Conservation (phyloP, 2,888 invertebrate genomes). For the Meloe dianella region DNA sequence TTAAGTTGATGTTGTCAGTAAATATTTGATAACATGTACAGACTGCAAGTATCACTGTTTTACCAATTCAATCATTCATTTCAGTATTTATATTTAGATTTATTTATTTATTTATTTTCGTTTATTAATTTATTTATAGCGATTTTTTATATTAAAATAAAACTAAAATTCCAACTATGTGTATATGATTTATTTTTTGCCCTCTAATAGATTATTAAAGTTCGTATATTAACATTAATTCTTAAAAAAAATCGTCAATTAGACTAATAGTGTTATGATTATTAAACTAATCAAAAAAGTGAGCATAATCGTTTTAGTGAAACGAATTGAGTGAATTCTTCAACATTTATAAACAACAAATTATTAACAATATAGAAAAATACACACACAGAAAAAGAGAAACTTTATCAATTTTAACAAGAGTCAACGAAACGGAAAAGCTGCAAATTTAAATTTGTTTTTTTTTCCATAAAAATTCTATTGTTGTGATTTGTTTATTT, state of each 20-base stretch:
- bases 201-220: background rate
- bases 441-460: too few species aligned
- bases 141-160: background rate
- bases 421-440: constrained; percentile 1
- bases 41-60: background rate
- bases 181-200: background rate
- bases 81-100: background rate
- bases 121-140: background rate
- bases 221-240: background rate
- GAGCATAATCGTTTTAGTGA: background rate
- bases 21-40: background rate
- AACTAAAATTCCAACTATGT: background rate
- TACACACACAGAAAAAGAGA: background rate
- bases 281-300: background rate
- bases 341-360: background rate
- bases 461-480: too few species aligned
- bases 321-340: background rate
- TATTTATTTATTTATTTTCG: background rate
- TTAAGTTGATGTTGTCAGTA: background rate
- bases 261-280: background rate
- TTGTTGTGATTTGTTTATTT: background rate
- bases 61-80: background rate
- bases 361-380: constrained; percentile 14
- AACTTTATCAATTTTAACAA: background rate
- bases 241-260: background rate